Evolutionary conservation across 2,797 vertebrate genomes (phyloP).

Genomic region (Nasua narica): DNA sequence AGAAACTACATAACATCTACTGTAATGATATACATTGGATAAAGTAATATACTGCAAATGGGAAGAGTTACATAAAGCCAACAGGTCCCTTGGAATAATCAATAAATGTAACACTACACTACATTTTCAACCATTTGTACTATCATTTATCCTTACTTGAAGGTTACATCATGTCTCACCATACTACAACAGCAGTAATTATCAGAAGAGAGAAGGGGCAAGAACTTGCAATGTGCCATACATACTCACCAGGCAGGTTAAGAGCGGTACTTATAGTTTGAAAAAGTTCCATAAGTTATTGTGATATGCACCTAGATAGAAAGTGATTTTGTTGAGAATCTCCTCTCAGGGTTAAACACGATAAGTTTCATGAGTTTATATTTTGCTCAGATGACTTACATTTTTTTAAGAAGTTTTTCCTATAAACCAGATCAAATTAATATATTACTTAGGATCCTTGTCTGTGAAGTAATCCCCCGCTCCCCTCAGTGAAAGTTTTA

Average conservation of each 20-base stretch:
- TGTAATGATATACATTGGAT: not conserved
- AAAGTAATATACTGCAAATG: not conserved
- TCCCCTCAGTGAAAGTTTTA: not conserved
- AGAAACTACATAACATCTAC: not conserved
- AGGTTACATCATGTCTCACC: not conserved
- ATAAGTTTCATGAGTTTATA: not conserved
- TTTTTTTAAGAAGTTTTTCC: not conserved
- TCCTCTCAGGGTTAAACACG: not conserved
- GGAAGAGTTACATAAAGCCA: not conserved
- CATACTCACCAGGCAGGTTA: not conserved
- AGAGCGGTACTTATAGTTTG: not conserved
- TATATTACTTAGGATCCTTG: not conserved
- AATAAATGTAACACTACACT: not conserved
- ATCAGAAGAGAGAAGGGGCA: not conserved
- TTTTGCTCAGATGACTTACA: not conserved
- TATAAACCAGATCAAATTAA: not conserved
- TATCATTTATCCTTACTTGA: not conserved
- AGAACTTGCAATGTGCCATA: not conserved
- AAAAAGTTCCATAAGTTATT: not conserved
- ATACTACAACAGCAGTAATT: not conserved
- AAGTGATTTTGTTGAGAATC: not conserved
- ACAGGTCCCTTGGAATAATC: not conserved
- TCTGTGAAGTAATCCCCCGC: not conserved
- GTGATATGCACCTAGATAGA: not conserved
- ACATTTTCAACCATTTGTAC: not conserved